A percentile compares a stretch with the other conserved stretches of the same genome.
Evolutionary conservation across 2,888 invertebrate species (phyloP).

Genomic region (Dromius quadrimaculatus): DNA sequence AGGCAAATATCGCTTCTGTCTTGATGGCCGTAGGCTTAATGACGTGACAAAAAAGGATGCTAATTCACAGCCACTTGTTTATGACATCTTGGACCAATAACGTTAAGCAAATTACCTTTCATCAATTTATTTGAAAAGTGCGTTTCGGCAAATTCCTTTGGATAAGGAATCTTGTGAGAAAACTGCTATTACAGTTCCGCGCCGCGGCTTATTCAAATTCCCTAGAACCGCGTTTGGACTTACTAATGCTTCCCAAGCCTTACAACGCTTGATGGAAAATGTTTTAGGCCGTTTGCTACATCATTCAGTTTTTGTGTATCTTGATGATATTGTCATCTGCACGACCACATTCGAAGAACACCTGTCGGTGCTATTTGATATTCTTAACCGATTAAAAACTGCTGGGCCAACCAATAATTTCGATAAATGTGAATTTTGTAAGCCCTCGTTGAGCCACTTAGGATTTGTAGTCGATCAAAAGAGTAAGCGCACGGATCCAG

Average conservation of each 20-base stretch:
- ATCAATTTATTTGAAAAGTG: constrained; percentile 45
- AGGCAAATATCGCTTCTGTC: too few species aligned
- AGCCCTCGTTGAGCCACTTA: background rate
- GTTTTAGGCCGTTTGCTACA: constrained; percentile 54
- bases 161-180: background rate
- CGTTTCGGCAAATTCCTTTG: constrained; percentile 56
- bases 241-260: constrained; percentile 53
- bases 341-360: background rate
- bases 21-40: too few species aligned
- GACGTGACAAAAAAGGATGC: constrained; percentile 4
- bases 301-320: background rate
- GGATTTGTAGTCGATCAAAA: background rate
- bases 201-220: constrained; percentile 39
- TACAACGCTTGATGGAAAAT: constrained; percentile 54
- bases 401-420: background rate
- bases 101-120: background rate
- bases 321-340: background rate
- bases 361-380: background rate
- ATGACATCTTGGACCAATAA: background rate
- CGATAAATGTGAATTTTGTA: background rate
- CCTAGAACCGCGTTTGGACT: constrained; percentile 56
- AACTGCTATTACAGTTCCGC: background rate
- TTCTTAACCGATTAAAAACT: background rate
- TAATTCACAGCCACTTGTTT: constrained; percentile 39
- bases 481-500: background rate